Percentiles rank a stretch among this genome's conserved stretches.
Conservation (phyloP, 2,797 vertebrate species). For the Meda fulgida region DNA sequence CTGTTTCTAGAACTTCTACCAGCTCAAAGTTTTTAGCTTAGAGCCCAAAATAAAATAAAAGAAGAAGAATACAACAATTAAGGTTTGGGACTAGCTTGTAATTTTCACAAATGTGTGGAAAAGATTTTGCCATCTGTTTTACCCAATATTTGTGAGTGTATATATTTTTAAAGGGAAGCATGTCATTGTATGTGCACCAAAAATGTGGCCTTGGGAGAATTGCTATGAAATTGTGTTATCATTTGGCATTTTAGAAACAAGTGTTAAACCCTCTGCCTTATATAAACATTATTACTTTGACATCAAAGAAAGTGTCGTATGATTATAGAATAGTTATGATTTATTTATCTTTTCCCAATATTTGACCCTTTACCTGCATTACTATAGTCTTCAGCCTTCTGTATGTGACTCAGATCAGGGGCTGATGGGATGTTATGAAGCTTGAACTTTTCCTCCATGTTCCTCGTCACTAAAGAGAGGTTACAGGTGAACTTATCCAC, state of each 20-base stretch:
- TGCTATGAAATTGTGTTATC: not conserved
- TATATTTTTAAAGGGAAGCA: not conserved
- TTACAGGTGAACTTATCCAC: slow-evolving; percentile 77
- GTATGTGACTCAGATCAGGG: slow-evolving; percentile 72
- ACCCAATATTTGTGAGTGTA: not conserved
- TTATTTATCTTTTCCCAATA: not conserved
- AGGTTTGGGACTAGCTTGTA: not conserved
- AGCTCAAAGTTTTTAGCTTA: slow-evolving; percentile 79
- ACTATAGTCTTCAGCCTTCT: slow-evolving; percentile 77
- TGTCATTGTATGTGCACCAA: not conserved
- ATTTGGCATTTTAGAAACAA: not conserved
- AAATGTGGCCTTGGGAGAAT: not conserved
- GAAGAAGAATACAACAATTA: not conserved
- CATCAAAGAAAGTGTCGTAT: not conserved
- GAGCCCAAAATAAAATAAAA: not conserved
- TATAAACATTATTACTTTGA: not conserved
- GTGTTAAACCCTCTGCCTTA: too few relatives aligned
- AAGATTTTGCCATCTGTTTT: not conserved
- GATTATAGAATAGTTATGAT: not conserved
- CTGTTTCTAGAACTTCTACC: slow-evolving; percentile 78
- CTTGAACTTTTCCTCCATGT: slow-evolving; percentile 78
- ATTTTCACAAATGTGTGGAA: not conserved
- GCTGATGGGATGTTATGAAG: slow-evolving; percentile 69
- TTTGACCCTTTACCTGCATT: slow-evolving; percentile 71
- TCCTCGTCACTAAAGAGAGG: slow-evolving; percentile 76